Percentiles rank a stretch among this genome's conserved stretches.
Conservation (phyloP, 2,797 vertebrate species). For the Pangasius sanitwongsei region DNA sequence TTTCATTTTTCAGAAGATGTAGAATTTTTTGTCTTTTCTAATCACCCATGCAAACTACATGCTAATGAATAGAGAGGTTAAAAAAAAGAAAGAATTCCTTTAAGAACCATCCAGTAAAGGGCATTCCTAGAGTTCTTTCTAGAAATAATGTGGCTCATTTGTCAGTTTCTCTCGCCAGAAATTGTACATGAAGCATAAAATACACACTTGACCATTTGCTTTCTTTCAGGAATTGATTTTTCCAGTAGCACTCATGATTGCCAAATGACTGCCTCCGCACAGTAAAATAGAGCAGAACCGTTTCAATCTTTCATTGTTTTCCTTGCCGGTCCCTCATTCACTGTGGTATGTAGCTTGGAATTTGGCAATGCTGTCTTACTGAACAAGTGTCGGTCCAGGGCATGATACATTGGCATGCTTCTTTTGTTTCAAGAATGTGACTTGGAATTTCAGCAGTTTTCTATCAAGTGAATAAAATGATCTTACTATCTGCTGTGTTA, state of each 20-base stretch:
- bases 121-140: background rate
- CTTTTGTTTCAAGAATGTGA: background rate
- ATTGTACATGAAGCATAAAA: constrained; percentile 9
- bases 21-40: background rate
- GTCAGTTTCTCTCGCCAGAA: background rate
- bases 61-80: background rate
- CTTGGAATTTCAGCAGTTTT: background rate
- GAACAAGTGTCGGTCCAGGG: background rate
- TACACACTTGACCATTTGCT: background rate
- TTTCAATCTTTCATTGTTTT: constrained; percentile 16
- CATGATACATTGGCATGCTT: background rate
- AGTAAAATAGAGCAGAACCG: background rate
- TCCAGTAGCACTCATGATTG: background rate
- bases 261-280: constrained; percentile 4
- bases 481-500: background rate
- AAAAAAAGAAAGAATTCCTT: background rate
- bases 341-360: background rate
- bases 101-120: background rate
- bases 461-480: background rate
- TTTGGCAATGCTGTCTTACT: background rate
- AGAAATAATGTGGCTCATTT: background rate
- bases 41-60: background rate
- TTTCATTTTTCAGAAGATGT: background rate
- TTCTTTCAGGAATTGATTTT: constrained; percentile 16
- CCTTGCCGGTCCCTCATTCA: background rate